phyloP scores from a whole-genome alignment of 37 sponge, comb jelly and placozoan genomes.

The Corticium candelabrum region DNA sequence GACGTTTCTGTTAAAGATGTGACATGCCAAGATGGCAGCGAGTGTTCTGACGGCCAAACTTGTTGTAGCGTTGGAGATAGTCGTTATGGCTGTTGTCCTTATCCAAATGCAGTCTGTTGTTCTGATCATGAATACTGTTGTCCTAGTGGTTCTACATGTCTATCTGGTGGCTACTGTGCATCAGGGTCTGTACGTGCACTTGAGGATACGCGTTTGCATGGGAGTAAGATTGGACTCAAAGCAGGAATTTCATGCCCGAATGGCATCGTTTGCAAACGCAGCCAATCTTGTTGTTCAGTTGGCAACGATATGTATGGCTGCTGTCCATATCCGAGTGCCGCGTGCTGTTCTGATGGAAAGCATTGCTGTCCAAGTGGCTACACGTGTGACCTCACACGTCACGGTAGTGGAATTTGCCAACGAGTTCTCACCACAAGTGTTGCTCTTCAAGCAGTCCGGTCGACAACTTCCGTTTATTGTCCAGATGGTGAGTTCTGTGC shows the following conservation, averaged over 20 bases:
- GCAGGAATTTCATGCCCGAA: too few relatives aligned
- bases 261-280: too few relatives aligned
- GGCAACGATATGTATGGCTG: constrained; percentile 39
- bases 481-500: constrained; percentile 26
- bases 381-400: constrained; percentile 21
- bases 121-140: constrained; percentile 37
- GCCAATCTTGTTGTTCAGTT: constrained; percentile 38
- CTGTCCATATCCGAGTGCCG: constrained; percentile 48
- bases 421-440: too few relatives aligned
- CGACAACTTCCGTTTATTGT: constrained; percentile 12
- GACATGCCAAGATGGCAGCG: too few relatives aligned
- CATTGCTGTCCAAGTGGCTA: constrained; percentile 47
- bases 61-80: constrained; percentile 55
- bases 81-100: constrained; percentile 78
- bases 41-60: constrained; percentile 23
- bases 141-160: constrained; percentile 36
- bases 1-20: background rate
- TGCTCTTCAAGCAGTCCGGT: background rate
- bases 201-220: too few relatives aligned
- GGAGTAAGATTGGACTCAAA: too few relatives aligned
- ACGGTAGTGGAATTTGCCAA: background rate
- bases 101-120: constrained; percentile 68
- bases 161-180: too few relatives aligned
- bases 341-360: constrained; percentile 41
- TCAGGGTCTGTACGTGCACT: too few relatives aligned